Evolutionary conservation across 2,113 vertebrate species (phyloP), one percentile per base, ranked within the genome.

Genomic region (Podilymbus podiceps): DNA sequence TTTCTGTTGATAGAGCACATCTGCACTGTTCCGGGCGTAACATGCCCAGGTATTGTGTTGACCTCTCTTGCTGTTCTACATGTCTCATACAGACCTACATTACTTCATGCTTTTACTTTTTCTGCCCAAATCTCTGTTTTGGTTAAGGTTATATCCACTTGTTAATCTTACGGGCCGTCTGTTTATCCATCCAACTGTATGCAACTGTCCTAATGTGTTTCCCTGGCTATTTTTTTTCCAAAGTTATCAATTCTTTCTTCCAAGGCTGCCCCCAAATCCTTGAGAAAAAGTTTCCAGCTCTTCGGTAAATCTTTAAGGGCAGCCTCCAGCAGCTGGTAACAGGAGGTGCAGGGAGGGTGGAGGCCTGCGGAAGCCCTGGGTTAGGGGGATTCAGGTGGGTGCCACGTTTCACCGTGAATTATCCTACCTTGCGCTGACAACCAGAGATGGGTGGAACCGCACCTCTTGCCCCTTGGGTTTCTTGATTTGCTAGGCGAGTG

Each of bases 371-470:
- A 58, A 67, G 49, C 52, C 21, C 56, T 44, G n/a, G n/a, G 24
- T 47, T 35, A 12, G 25, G 11, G 12, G 17, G 9, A 5, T 58
- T 84, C 3, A 1, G 7, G 12, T 59, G 59, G 23, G 27, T 83
- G 71, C 66, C 14, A 16, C 2, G 0, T 90, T 67, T 50, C 47
- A 27, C n/a, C 0, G 0, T 33, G 40, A 6, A 0, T 84, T 77
- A 6, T 38, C 69, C 23, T 31, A 0, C 10, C 18, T 85, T 64
- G n/a, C 12, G 9, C 18, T 0, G 0, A 9, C 0, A 1, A 15
- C 56, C 47, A 33, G 42, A 1, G 3, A 5, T 16, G 24, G n/a
- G 18, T 2, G 2, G 53, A 75, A 23, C 69, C 0, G 5, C 42
- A 33, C 22, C 28, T 75, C 38, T 62, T 9, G 3, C 19, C 72